phyloP scores from a whole-genome alignment of 2,113 vertebrate species.

The Rhadina sibilatrix region DNA sequence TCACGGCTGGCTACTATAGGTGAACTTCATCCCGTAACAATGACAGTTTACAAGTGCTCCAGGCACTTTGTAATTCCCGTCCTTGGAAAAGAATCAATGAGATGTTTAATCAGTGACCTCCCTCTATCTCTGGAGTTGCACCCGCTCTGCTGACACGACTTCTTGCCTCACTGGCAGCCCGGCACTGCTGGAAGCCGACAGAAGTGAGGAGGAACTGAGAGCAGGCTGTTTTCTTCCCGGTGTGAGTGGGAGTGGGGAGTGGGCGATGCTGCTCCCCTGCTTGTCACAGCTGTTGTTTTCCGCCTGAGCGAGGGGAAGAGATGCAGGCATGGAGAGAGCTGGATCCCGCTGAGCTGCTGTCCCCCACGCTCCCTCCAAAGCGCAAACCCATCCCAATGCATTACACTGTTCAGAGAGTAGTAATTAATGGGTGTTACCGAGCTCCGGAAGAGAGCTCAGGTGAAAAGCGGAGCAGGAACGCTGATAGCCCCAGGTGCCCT shows the following conservation, averaged over 20 bases:
- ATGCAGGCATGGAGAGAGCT: background rate
- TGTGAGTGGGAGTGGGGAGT: background rate
- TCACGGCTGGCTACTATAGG: background rate
- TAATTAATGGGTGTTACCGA: background rate
- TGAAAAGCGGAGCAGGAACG: background rate
- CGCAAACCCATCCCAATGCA: background rate
- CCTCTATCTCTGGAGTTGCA: background rate
- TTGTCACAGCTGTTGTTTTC: background rate
- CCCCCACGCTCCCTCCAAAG: background rate
- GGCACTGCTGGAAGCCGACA: background rate
- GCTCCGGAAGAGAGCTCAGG: background rate
- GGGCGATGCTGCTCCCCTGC: background rate
- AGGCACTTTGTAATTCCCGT: rapidly evolving
- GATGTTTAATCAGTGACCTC: background rate
- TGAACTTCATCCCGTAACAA: background rate
- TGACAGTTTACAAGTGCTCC: background rate
- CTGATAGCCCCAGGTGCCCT: background rate
- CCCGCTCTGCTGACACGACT: background rate
- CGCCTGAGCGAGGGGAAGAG: background rate
- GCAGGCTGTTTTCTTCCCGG: constrained; percentile 16
- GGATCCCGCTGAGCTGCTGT: background rate
- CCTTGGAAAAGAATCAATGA: background rate
- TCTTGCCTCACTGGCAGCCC: background rate
- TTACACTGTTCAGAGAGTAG: background rate
- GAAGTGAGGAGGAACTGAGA: background rate